Base-by-base conservation (phyloP, 1,140 invertebrate species). In the Ephestia elutella region DNA sequence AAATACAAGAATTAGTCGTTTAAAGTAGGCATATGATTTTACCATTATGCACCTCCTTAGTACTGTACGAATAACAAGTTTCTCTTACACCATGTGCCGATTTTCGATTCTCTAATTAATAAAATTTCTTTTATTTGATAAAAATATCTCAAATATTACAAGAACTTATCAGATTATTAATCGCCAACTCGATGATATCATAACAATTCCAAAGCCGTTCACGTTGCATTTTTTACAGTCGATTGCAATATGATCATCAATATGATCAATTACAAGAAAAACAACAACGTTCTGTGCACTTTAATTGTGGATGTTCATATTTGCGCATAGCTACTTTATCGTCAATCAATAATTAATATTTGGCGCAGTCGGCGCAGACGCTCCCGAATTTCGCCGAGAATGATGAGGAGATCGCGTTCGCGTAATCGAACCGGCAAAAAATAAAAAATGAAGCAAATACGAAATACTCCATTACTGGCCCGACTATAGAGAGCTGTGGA, bases 371-470 rank as follows among this genome's bases (percentile, higher is more conserved):
- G 73, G 71, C 71, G 74, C 72, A 84, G 82, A 84, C 78, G 83
- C 85, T 86, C 83, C 83, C 83, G 83, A 86, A 88, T 86, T 88
- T 86, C 81, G 81, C 78, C 66, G 65, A 75, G 80, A 82, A 86
- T 79, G 82, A 82, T 80, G 78, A 73, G 71, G 80, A 78, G 81
- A 83, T 86, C 83, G 85, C 83, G 82, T 86, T 84, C 86, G 78
- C 70, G 86, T 88, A 88, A 88, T 86, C 83, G 86, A 84, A 79
- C 75, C 67, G 72, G 68, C 86, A 86, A 88, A 88, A 88, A 88
- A 83, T 80, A 78, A 88, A 86, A 87, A 88, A 86, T 86, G 83
- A 86, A 81, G 78, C 83, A 86, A 88, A 88, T 87, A 86, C 82
- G 83, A 87, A 87, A 86, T 86, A 84, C 83, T 86, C 81, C 83